phyloP scores from a whole-genome alignment of 2,113 vertebrate genomes.

The Alethe diademata region DNA sequence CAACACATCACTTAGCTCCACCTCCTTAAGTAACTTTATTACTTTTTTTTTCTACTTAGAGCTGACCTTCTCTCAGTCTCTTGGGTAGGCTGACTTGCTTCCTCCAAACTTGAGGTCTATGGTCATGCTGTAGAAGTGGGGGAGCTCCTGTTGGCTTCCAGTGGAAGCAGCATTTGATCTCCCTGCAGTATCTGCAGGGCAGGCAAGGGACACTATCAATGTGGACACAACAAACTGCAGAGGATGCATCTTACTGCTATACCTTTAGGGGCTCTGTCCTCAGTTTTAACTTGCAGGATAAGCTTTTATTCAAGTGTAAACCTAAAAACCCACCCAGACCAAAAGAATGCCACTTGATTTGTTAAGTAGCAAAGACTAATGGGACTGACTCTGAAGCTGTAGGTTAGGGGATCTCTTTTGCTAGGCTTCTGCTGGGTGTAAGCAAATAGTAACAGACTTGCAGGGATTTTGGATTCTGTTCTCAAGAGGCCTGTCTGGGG shows the following conservation, averaged over 20 bases:
- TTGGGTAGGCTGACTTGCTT: neutral
- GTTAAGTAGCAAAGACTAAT: neutral
- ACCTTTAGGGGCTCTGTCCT: neutral
- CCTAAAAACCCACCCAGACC: neutral
- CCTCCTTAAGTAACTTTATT: neutral
- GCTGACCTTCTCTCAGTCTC: neutral
- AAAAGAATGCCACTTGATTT: neutral
- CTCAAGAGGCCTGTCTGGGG: neutral
- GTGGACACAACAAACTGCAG: neutral
- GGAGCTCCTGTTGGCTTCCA: slow-evolving; percentile 13
- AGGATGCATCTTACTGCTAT: neutral
- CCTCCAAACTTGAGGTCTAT: neutral
- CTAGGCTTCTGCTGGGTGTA: neutral
- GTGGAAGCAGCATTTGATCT: slow-evolving; percentile 47
- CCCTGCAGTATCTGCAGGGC: slow-evolving; percentile 39
- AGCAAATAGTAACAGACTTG: neutral
- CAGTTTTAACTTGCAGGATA: neutral
- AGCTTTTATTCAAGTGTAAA: neutral
- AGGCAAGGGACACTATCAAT: neutral
- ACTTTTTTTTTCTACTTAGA: neutral
- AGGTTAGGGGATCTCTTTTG: neutral
- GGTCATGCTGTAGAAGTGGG: neutral
- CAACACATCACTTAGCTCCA: neutral
- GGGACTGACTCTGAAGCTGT: neutral
- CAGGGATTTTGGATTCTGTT: neutral